A percentile compares a stretch with the other conserved stretches of the same genome.
Evolutionary conservation across 2,888 invertebrate species (phyloP).

Genomic region (Hirtodrosophila cameraria): DNA sequence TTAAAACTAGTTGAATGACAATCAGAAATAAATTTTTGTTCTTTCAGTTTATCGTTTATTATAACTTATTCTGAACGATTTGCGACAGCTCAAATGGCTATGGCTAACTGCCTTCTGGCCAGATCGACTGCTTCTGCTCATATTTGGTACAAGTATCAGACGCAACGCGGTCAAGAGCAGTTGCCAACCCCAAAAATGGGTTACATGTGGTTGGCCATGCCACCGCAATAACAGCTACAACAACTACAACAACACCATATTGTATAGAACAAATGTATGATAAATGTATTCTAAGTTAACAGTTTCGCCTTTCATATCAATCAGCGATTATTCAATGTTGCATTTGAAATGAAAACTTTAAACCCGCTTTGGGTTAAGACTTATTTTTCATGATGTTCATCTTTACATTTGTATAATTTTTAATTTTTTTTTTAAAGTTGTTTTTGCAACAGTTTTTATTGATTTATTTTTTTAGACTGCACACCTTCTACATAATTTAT

Average conservation of each 20-base stretch:
- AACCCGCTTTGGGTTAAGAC: not conserved
- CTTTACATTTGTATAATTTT: constrained; percentile 3
- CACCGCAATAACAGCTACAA: constrained; percentile 20
- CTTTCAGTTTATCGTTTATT: too few relatives aligned
- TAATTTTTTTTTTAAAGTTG: too few relatives aligned
- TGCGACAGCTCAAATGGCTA: too few relatives aligned
- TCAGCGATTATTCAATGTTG: constrained; percentile 38
- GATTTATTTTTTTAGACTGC: too few relatives aligned
- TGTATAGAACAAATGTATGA: constrained; percentile 1
- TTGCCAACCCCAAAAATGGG: constrained; percentile 68
- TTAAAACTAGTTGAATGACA: too few relatives aligned
- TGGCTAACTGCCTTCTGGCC: constrained; percentile 17
- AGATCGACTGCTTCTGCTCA: constrained; percentile 29
- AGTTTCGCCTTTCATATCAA: constrained; percentile 32
- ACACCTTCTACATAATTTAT: too few relatives aligned
- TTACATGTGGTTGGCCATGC: constrained; percentile 68
- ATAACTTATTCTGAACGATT: too few relatives aligned
- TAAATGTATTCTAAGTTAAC: constrained; percentile 8
- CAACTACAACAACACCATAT: constrained; percentile 4
- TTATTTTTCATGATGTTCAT: constrained; percentile 30
- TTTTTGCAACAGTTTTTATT: too few relatives aligned
- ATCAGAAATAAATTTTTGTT: too few relatives aligned
- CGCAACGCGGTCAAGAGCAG: constrained; percentile 66
- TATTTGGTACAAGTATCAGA: constrained; percentile 57
- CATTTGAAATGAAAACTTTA: constrained; percentile 19